Base-by-base conservation (phyloP, 2,797 vertebrate species). In the Phataginus tricuspis region DNA sequence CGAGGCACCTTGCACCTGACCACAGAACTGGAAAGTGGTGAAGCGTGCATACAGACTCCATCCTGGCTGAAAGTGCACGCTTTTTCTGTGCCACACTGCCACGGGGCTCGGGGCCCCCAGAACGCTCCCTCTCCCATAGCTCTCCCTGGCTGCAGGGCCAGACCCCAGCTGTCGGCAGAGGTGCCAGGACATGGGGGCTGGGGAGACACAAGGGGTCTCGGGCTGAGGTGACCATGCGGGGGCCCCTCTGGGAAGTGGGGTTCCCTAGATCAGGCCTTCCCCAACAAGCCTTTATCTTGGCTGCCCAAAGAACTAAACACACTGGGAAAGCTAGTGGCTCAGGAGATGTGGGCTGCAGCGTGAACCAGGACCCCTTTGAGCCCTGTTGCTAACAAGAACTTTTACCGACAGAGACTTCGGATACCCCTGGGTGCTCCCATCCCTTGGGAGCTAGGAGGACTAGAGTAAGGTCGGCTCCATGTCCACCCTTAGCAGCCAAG, bases 351-450 rank as follows among this genome's bases (percentile, higher is more conserved):
- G 63, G 86, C 55, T 45, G 71, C 27, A 15, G 68, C 29, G 31
- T 72, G 29, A 88, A 74, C 86, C 94, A 96, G 93, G 74, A 80
- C 57, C 72, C 59, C 59, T 95, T 55, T 95, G 90, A 74, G 74
- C 15, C 53, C n/a, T 86, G 51, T 13, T 37, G 59, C 45, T 51
- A 78, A 71, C 25, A 55, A 83, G 71, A 80, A 51, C 82, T 90
- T 68, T 88, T 75, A 59, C 88, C 86, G 74, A 31, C 55, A 29
- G 13, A 15, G 21, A 91, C 64, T 77, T 90, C 51, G 55, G 69
- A 92, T 75, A 55, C 45, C 37, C 4, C 23, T 34, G 51, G n/a
- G n/a, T 77, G 57, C 23, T 78, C 75, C 75, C 53, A 31, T 21
- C 55, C 61, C 49, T 37, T 39, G 55, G 37, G 75, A 42, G 57